phyloP scores from a whole-genome alignment of 2,888 invertebrate species.

The Agonopterix heracliana region DNA sequence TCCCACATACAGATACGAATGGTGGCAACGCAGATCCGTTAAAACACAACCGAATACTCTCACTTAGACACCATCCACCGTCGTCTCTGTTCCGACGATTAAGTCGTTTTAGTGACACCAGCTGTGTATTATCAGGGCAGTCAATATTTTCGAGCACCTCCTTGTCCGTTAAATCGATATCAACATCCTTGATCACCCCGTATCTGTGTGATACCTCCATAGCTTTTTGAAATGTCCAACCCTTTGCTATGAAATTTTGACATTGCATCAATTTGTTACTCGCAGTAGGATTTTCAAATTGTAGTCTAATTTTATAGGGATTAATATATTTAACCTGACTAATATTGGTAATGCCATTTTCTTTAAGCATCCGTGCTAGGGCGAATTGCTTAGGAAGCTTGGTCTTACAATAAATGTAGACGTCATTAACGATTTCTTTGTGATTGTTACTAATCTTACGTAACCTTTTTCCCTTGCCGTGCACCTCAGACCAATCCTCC shows the following conservation, averaged over 20 bases:
- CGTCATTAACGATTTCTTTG: too few species aligned
- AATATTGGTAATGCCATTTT: background rate
- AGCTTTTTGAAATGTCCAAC: conserved; percentile 7
- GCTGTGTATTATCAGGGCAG: conserved; percentile 2
- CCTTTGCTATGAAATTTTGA: conserved; percentile 3
- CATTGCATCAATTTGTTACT: conserved; percentile 3
- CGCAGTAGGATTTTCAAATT: conserved; percentile 5
- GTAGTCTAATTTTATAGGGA: conserved; percentile 7
- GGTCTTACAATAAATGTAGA: too few species aligned
- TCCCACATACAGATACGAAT: conserved; percentile 10
- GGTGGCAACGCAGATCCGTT: conserved; percentile 11
- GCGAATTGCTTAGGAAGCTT: conserved; percentile 8
- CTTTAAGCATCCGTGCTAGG: conserved; percentile 1
- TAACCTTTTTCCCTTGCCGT: background rate
- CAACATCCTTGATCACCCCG: conserved; percentile 19
- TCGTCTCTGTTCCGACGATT: conserved; percentile 7
- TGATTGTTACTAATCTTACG: too few species aligned
- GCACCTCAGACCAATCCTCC: background rate
- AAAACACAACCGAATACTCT: conserved; percentile 18
- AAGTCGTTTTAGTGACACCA: conserved; percentile 12
- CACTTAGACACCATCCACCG: conserved; percentile 15
- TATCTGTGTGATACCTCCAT: conserved; percentile 13
- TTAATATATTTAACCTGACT: conserved; percentile 7
- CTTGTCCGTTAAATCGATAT: conserved; percentile 15
- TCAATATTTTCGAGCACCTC: conserved; percentile 11